These are phyloP conservation scores for Exaiptasia diaphana DNA, from an alignment of 64 coral and sea anemone genomes.

Conservation along the genomic window DNA sequence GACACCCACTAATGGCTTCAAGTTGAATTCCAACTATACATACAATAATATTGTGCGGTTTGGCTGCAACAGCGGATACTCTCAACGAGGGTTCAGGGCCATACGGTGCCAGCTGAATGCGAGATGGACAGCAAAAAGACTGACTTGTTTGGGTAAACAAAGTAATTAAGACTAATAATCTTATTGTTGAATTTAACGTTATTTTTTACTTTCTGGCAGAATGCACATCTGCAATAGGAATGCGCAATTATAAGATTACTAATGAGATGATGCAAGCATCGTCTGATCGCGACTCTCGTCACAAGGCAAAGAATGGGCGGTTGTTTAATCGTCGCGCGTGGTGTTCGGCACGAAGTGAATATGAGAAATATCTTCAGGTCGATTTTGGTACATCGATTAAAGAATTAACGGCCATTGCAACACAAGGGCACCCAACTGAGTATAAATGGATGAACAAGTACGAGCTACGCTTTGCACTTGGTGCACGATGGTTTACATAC, in stretches of 20 bases:
- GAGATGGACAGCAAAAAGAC: conserved; percentile 47
- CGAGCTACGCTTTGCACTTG: conserved; percentile 50
- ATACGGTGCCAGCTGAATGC: conserved; percentile 47
- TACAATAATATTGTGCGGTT: conserved; percentile 52
- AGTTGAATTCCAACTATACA: conserved; percentile 32
- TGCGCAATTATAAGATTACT: conserved; percentile 26
- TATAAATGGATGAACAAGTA: conserved; percentile 64
- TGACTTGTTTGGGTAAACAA: conserved; percentile 49
- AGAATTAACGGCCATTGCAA: conserved; percentile 65
- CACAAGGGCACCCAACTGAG: conserved; percentile 77
- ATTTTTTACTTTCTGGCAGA: conserved; percentile 1
- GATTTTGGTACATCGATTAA: conserved; percentile 49
- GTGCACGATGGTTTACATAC: conserved; percentile 61
- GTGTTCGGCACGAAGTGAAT: conserved; percentile 75
- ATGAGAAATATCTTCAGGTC: conserved; percentile 65
- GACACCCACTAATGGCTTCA: conserved; percentile 40
- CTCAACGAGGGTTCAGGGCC: conserved; percentile 54
- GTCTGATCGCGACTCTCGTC: conserved; percentile 52
- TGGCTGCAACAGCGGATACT: conserved; percentile 38
- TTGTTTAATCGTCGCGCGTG: conserved; percentile 67
- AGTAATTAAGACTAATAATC: not conserved
- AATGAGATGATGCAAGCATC: conserved; percentile 49
- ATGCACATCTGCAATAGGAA: conserved; percentile 52
- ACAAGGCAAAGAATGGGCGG: conserved; percentile 58
- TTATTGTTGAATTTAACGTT: not conserved